Base-by-base conservation (phyloP, 2,797 vertebrate species). In the Crocodylus rhombifer region DNA sequence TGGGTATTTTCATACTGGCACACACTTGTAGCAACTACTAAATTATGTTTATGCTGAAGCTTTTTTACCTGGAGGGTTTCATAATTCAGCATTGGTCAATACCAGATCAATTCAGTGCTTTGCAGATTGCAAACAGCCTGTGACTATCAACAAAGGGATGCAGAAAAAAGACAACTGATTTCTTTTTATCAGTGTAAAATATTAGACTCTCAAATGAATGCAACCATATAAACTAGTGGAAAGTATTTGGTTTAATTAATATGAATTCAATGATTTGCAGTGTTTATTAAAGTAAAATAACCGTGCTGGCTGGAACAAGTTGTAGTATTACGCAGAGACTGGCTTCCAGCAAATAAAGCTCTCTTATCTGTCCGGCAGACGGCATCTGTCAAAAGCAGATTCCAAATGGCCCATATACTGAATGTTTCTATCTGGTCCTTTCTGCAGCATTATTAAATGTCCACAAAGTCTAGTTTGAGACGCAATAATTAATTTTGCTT, bases 41-140 rank as follows among this genome's bases (percentile, higher is more conserved):
- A 97, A 97, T 97, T 95, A 95, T 95, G 73, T 93, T 92, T 92
- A 92, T 92, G 55, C 91, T 94, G 95, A 97, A 96, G 84, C 65
- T 91, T 85, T 95, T 97, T 97, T 97, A 95, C 89, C 91, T 94
- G 81, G 85, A 96, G 74, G 76, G 20, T 97, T 96, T 97, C 93
- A 96, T 97, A 97, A 97, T 97, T 98, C 90, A 96, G 25, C 77
- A 80, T 86, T 84, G 94, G 95, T 97, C 97, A 91, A 97, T 98
- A 96, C 42, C 82, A 83, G 10, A 97, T 98, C 97, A 94, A 92
- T 97, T 77, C 23, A 82, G 73, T 94, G 84, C 88, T 95, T 90
- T 91, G 89, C 84, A 95, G 94, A 91, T 61, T 92, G 91, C 89
- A 93, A 95, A 95, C 51, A 61, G 51, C 86, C 93, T 74, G 7